Base-by-base conservation (phyloP, 2,888 invertebrate species). In the Pyrgus malvae region DNA sequence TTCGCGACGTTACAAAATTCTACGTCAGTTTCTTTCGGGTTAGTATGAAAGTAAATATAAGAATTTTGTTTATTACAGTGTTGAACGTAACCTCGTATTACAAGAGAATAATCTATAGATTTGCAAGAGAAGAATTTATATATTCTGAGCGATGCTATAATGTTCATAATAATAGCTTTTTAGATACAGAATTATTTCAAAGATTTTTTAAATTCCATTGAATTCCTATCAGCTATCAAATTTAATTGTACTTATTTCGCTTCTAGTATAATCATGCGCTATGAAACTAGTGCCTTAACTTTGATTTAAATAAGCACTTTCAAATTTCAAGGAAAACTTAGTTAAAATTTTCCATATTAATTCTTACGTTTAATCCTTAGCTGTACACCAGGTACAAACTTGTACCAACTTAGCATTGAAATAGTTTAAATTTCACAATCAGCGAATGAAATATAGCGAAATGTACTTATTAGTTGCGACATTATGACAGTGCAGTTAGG, bases 371-470 rank as follows among this genome's bases (percentile, higher is more conserved):
- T 41, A 38, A 41, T 33, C 8, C 33, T 50, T 41, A n/a, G 41
- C 14, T 33, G 5, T 8, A 12, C 14, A n/a, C 49, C 33, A 50
- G 49, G 49, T 41, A 50, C 49, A 23, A 41, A 25, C 41, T 50
- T 41, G 49, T 50, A 50, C 49, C 41, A 11, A 50, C 49, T 41
- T 31, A n/a, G 29, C 11, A 41, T 50, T 25, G 7, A 33, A 50
- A 50, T 50, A 50, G 49, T 50, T 50, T 48, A n/a, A 19, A 37
- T 19, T 17, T 19, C 11, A 19, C 11, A 2, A 19, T 11, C 11
- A 1, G 9, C 11, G 19, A 38, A 33, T 49, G 33, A 50, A 40
- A 48, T 40, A 19, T 41, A n/a, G n/a, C n/a, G n/a, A n/a, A n/a
- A n/a, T n/a, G n/a, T 41, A 19, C 19, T 23, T 45, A 8, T 29